Base-by-base conservation (phyloP, 37 sponge, comb jelly and placozoan genomes). In the Tethya wilhelma region DNA sequence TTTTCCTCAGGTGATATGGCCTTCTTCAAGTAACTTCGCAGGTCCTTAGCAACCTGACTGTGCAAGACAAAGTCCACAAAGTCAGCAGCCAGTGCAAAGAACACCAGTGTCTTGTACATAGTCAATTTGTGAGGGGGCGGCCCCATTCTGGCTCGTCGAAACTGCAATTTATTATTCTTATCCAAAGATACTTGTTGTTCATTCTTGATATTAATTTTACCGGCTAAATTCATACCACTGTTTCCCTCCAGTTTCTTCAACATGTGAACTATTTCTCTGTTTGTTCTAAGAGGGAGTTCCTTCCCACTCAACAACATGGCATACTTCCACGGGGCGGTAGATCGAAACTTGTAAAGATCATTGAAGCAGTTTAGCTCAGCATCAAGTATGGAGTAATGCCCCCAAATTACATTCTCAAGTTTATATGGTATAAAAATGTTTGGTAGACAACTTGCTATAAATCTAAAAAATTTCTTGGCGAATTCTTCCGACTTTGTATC, bases 281-380 rank as follows among this genome's bases (percentile, higher is more conserved):
- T 85, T 31, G 86, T 85, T 33, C 59, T 85, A 40, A 85, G n/a
- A 2, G 86, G 86, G 4, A 85, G 36, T 32, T 85, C 86, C 30
- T 28, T 58, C 19, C 86, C 86, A 57, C 80, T 69, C 40, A 85
- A 17, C 45, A 43, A 69, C 32, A 85, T 78, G 11, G 36, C 45
- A 42, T 85, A 79, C 56, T 56, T 85, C 86, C 86, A 85, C 36
- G 34, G 22, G 9, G 31, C 9, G 31, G 66, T 7, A 5, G 44
- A 2, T 60, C 63, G 63, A 2, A 28, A 69, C 12, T 28, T 42
- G 20, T 38, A 17, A 9, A 75, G 39, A 59, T 75, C 62, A 23
- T 58, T 8, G 44, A 75, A 37, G 42, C 75, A 75, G 62, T 58
- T 75, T 22, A 78, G 45, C 23, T 78, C 67, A 20, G 78, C 65